Percentiles rank a stretch among this genome's conserved stretches.
Evolutionary conservation across 2,888 invertebrate species (phyloP).

Genomic region (Lepidocyrtinus sp.): DNA sequence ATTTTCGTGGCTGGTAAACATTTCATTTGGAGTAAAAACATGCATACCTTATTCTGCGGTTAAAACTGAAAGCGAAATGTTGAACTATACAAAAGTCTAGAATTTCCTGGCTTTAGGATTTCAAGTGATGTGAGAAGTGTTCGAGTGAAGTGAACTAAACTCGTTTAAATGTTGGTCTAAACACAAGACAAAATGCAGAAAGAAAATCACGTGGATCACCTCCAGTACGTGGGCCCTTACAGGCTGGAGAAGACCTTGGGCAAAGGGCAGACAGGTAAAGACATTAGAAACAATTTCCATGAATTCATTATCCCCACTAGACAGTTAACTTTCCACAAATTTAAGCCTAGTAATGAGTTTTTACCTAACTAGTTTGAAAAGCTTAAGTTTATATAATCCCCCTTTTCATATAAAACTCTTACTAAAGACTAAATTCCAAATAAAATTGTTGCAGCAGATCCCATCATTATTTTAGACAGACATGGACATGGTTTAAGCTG

Average conservation of each 20-base stretch:
- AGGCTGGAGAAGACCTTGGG: conserved; percentile 98
- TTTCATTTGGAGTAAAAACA: neutral
- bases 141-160: neutral
- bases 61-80: neutral
- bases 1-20: neutral
- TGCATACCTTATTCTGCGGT: neutral
- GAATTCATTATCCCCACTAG: neutral
- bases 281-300: conserved; percentile 28
- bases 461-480: too few relatives aligned
- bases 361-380: neutral
- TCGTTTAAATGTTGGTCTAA: neutral
- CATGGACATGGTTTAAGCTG: too few relatives aligned
- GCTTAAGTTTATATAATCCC: too few relatives aligned
- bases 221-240: conserved; percentile 98
- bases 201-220: conserved; percentile 76
- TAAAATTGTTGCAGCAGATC: too few relatives aligned
- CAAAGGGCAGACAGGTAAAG: conserved; percentile 98
- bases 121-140: neutral
- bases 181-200: conserved; percentile 69
- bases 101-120: neutral
- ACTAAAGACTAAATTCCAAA: too few relatives aligned
- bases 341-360: neutral
- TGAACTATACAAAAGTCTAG: neutral
- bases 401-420: too few relatives aligned
- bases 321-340: neutral